phyloP scores from a whole-genome alignment of 2,888 invertebrate species.

The Latrodectus elegans region DNA sequence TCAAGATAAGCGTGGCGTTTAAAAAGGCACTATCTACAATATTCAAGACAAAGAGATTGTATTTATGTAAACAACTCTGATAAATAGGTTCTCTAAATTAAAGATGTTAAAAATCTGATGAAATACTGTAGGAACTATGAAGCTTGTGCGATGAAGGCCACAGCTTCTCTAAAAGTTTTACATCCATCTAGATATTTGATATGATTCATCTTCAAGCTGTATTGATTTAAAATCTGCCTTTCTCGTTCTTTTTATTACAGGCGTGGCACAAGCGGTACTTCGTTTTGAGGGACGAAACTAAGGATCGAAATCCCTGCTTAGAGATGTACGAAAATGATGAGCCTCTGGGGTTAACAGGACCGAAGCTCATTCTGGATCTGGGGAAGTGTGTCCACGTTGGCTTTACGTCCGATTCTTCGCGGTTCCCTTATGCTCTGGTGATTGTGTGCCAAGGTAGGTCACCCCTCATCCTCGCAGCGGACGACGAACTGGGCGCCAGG shows the following conservation, averaged over 20 bases:
- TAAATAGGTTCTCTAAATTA: too few species aligned
- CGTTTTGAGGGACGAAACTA: constrained; percentile 67
- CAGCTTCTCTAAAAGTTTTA: too few species aligned
- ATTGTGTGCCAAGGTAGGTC: constrained; percentile 68
- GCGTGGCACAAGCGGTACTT: constrained; percentile 70
- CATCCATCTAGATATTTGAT: too few species aligned
- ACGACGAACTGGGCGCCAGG: constrained; percentile 67
- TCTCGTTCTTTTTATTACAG: constrained; percentile 20
- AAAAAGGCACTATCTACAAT: too few species aligned
- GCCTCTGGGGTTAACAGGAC: constrained; percentile 40
- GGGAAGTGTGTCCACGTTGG: constrained; percentile 69
- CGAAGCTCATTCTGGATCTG: constrained; percentile 66
- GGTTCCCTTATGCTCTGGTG: constrained; percentile 69
- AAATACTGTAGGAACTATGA: too few species aligned
- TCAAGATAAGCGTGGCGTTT: too few species aligned
- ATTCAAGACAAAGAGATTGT: too few species aligned
- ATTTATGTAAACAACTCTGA: too few species aligned
- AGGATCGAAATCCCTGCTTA: constrained; percentile 63
- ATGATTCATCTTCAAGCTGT: too few species aligned
- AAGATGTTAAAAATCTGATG: too few species aligned
- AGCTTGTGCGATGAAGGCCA: too few species aligned
- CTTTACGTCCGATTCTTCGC: constrained; percentile 64
- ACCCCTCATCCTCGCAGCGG: constrained; percentile 68
- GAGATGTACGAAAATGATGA: constrained; percentile 69
- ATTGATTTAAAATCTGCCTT: too few species aligned